A percentile compares a stretch with the other conserved stretches of the same genome.
These are phyloP conservation scores for Petroica traversi DNA, from an alignment of 2,113 vertebrate species.

Conservation along the genomic window DNA sequence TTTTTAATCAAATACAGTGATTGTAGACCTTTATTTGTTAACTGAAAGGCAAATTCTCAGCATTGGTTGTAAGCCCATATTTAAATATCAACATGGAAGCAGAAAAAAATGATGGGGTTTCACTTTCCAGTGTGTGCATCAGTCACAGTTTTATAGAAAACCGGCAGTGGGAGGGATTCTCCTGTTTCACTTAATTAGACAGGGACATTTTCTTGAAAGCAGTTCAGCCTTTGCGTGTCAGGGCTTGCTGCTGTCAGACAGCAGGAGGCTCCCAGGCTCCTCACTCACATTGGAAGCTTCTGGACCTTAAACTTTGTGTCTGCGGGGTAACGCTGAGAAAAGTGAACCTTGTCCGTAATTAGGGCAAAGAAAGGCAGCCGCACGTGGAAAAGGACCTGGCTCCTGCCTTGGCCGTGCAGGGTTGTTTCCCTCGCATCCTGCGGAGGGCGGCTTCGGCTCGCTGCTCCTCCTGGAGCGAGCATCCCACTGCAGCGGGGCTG, in stretches of 20 bases:
- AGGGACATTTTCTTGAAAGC: not conserved
- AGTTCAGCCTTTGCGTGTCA: not conserved
- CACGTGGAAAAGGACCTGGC: accelerated
- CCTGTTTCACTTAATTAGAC: not conserved
- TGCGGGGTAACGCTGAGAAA: not conserved
- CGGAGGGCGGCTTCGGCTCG: not conserved
- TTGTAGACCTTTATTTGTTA: not conserved
- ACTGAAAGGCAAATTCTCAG: not conserved
- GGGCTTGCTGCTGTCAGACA: not conserved
- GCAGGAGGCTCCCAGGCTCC: not conserved
- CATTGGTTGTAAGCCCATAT: not conserved
- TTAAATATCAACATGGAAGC: not conserved
- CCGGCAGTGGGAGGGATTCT: not conserved
- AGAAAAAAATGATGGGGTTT: not conserved
- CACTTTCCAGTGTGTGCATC: not conserved
- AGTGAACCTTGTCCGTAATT: accelerated
- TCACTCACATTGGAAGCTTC: not conserved
- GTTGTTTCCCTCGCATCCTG: not conserved
- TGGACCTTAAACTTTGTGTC: not conserved
- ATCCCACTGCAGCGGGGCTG: accelerated
- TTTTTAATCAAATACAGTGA: not conserved
- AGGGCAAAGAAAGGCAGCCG: accelerated
- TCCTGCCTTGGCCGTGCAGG: accelerated
- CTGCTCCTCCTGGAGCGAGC: accelerated
- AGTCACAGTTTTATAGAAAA: not conserved